Conservation (phyloP, 2,888 invertebrate species). For the Eutolmus rufibarbis region DNA sequence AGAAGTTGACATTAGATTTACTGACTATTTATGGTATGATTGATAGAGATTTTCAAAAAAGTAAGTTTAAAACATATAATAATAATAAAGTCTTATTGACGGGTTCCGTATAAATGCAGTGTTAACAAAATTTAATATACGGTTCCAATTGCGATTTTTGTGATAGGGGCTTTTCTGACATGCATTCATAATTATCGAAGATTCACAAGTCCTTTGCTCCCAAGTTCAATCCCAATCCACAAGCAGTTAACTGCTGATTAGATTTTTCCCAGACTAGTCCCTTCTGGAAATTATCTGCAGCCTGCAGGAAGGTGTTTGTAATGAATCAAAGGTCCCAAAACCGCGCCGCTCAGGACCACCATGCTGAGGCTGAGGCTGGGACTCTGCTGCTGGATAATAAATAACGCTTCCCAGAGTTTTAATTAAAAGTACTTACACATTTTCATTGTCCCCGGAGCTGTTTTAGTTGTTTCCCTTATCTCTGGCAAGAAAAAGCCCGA, state of each 20-base stretch:
- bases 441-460: slow-evolving; percentile 29
- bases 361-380: neutral
- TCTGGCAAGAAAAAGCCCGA: slow-evolving; percentile 16
- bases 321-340: neutral
- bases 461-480: slow-evolving; percentile 19
- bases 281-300: neutral
- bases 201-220: neutral
- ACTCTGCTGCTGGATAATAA: slow-evolving; percentile 1
- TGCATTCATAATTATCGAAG: too few species aligned
- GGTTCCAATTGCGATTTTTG: too few species aligned
- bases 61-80: too few species aligned
- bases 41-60: too few species aligned
- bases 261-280: neutral
- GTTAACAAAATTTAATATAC: too few species aligned
- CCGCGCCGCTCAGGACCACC: neutral
- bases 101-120: too few species aligned
- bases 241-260: neutral
- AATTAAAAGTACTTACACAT: slow-evolving; percentile 37
- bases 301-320: neutral
- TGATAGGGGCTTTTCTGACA: too few species aligned
- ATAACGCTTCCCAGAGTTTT: slow-evolving; percentile 26
- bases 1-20: too few species aligned
- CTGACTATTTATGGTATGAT: too few species aligned
- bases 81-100: too few species aligned
- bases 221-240: neutral